Conservation (phyloP, 2,888 invertebrate species). For the Fragum sueziense region DNA sequence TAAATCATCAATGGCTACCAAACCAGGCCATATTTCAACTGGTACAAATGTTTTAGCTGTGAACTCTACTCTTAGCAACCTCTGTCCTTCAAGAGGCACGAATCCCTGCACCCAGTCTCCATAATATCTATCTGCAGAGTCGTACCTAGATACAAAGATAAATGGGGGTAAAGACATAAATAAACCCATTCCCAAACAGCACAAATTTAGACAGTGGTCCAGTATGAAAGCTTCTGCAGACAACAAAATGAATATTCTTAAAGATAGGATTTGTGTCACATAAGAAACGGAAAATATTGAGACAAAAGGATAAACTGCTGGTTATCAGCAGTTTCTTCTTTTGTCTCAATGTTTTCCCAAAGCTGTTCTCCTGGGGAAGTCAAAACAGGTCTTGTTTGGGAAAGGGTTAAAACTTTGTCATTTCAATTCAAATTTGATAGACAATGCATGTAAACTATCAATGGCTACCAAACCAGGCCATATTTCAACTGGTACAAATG, state of each 20-base stretch:
- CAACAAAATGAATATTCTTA: no score
- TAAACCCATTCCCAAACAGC: background rate
- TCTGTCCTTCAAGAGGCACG: slow-evolving; percentile 22
- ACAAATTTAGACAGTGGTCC: no score
- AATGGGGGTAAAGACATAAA: background rate
- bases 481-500: background rate
- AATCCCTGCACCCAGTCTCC: slow-evolving; percentile 31
- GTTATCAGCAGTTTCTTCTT: no score
- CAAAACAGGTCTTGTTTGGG: no score
- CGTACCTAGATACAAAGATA: slow-evolving; percentile 33
- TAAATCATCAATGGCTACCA: slow-evolving; percentile 46
- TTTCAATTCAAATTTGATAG: no score
- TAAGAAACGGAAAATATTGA: no score
- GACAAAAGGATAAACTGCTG: no score
- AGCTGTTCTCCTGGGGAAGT: no score
- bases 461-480: slow-evolving; percentile 39
- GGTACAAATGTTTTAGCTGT: slow-evolving; percentile 23
- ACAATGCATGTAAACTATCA: slow-evolving; percentile 42
- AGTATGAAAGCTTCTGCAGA: no score
- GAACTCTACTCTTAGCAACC: slow-evolving; percentile 14
- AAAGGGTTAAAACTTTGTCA: no score
- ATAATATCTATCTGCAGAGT: slow-evolving; percentile 32
- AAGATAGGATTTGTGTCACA: no score
- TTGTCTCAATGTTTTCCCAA: no score
- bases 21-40: slow-evolving; percentile 21